Evolutionary conservation across 92 coral and sea anemone species (phyloP).

Genomic region (Metridium senile): DNA sequence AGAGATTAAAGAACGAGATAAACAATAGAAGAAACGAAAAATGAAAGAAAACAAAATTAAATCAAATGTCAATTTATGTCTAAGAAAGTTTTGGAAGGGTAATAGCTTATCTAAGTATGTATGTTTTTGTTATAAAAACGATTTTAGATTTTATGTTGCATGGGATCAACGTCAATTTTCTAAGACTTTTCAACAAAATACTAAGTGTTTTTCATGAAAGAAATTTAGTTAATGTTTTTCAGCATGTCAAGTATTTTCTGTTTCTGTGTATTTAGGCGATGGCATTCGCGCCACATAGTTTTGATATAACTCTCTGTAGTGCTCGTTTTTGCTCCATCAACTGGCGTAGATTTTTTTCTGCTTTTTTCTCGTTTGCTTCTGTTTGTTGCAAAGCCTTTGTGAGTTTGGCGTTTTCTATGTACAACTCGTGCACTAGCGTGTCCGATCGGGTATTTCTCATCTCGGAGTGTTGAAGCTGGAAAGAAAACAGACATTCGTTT

Average conservation of each 20-base stretch:
- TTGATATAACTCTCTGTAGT: conserved; percentile 93
- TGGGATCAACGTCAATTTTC: neutral
- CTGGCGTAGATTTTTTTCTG: conserved; percentile 91
- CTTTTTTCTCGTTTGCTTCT: conserved; percentile 91
- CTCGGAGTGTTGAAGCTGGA: conserved; percentile 88
- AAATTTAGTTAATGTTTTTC: conserved; percentile 6
- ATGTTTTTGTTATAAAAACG: conserved; percentile 7
- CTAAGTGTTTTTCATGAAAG: conserved; percentile 5
- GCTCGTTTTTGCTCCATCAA: conserved; percentile 96
- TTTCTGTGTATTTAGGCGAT: conserved; percentile 44
- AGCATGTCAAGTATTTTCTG: conserved; percentile 4
- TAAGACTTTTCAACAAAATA: neutral
- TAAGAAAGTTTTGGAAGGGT: neutral
- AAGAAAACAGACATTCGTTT: too few species aligned
- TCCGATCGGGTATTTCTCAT: conserved; percentile 77
- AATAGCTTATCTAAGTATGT: neutral
- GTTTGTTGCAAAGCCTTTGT: conserved; percentile 91
- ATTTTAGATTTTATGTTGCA: neutral
- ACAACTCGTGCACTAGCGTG: conserved; percentile 91
- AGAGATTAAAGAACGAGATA: too few species aligned
- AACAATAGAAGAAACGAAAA: too few species aligned
- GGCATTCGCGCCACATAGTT: conserved; percentile 98
- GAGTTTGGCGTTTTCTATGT: conserved; percentile 93
- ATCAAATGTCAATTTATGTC: neutral
- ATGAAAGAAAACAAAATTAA: too few species aligned